Evolutionary conservation across 2,113 vertebrate species (phyloP).

Genomic region (Onychostoma macrolepis): DNA sequence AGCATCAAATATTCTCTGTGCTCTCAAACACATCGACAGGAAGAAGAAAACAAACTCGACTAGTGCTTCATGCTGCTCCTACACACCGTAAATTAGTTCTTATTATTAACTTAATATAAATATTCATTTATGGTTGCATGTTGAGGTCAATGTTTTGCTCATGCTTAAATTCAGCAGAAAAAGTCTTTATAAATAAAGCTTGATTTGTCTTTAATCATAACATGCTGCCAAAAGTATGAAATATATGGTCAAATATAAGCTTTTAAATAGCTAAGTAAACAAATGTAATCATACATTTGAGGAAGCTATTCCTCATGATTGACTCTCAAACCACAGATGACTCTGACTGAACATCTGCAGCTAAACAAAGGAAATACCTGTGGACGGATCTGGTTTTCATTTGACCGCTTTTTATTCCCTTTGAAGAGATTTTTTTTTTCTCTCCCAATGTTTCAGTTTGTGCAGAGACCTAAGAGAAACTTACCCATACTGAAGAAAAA

Average conservation of each 20-base stretch:
- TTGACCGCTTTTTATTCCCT: background rate
- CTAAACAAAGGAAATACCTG: background rate
- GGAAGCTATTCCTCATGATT: background rate
- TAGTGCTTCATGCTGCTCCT: background rate
- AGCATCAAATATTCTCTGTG: background rate
- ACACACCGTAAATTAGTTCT: background rate
- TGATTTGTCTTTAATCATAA: background rate
- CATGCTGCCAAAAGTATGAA: background rate
- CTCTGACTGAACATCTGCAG: conserved; percentile 6
- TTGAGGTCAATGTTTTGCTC: background rate
- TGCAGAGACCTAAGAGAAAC: too few relatives aligned
- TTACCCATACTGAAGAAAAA: background rate
- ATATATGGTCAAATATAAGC: background rate
- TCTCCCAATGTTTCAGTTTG: background rate
- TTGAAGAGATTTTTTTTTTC: background rate
- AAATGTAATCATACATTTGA: background rate
- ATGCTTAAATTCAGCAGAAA: background rate
- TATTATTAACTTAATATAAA: background rate
- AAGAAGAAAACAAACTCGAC: background rate
- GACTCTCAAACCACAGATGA: conserved; percentile 6
- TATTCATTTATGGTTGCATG: background rate
- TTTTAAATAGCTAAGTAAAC: background rate
- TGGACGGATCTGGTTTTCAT: background rate
- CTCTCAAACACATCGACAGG: background rate
- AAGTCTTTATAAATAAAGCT: background rate